These are phyloP conservation scores for Anguilla anguilla DNA, from an alignment of 2,797 vertebrate genomes.

Conservation along the genomic window DNA sequence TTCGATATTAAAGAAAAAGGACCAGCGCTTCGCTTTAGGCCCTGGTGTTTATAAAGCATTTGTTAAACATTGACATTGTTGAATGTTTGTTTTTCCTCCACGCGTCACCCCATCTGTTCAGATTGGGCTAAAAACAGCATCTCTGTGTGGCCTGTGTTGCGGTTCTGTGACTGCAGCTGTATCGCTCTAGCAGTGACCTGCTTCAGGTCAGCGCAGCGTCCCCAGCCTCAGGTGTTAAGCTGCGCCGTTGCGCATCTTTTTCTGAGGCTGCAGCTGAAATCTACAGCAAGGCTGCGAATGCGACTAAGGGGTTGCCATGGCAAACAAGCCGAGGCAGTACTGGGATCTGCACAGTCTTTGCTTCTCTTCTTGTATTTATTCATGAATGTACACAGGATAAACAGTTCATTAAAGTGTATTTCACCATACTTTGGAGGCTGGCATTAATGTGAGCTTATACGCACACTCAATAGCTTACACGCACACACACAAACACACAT, in stretches of 20 bases:
- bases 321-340: background rate
- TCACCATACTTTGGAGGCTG: background rate
- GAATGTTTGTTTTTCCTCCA: background rate
- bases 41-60: background rate
- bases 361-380: background rate
- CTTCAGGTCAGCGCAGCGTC: background rate
- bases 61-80: background rate
- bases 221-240: background rate
- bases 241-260: background rate
- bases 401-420: background rate
- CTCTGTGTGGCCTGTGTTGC: background rate
- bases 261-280: background rate
- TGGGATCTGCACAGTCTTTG: background rate
- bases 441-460: background rate
- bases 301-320: background rate
- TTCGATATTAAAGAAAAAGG: background rate
- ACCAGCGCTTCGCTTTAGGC: background rate
- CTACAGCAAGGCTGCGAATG: background rate
- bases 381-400: background rate
- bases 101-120: background rate
- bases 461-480: constrained; percentile 10
- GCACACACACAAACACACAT: constrained; percentile 9
- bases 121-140: background rate
- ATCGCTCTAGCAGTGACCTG: background rate
- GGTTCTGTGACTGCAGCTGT: background rate